These are phyloP conservation scores for Himantopus leucocephalus DNA, from an alignment of 2,113 vertebrate genomes.

Conservation along the genomic window DNA sequence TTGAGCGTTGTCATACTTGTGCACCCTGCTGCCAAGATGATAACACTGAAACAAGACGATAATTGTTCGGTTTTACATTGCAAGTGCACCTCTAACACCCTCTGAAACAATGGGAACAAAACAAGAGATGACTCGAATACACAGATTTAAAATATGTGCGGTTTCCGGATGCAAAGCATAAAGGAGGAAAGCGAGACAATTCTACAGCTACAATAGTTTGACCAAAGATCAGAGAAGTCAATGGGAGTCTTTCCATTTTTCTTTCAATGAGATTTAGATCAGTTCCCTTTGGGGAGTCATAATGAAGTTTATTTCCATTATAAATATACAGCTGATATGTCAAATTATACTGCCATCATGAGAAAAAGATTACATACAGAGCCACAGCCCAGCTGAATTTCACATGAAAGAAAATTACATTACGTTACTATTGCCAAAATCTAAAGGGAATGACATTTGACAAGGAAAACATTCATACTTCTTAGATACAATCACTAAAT, in stretches of 20 bases:
- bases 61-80: not conserved
- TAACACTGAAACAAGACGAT: not conserved
- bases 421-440: conserved; percentile 10
- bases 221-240: conserved; percentile 45
- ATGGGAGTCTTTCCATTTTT: conserved; percentile 32
- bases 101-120: conserved; percentile 5
- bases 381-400: conserved; percentile 44
- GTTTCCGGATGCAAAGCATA: not conserved
- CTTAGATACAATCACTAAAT: conserved; percentile 9
- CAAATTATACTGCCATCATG: conserved; percentile 47
- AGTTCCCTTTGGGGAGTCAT: conserved; percentile 31
- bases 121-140: not conserved
- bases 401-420: conserved; percentile 40
- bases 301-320: conserved; percentile 53
- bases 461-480: conserved; percentile 25
- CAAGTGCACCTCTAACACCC: not conserved
- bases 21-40: not conserved
- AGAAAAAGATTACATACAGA: conserved; percentile 40
- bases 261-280: conserved; percentile 46
- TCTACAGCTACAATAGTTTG: not conserved
- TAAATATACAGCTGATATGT: conserved; percentile 44
- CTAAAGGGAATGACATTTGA: conserved; percentile 45
- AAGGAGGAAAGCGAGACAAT: not conserved
- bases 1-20: not conserved
- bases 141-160: not conserved